phyloP scores from a whole-genome alignment of 2,888 invertebrate species.

The Diarsia rubi region DNA sequence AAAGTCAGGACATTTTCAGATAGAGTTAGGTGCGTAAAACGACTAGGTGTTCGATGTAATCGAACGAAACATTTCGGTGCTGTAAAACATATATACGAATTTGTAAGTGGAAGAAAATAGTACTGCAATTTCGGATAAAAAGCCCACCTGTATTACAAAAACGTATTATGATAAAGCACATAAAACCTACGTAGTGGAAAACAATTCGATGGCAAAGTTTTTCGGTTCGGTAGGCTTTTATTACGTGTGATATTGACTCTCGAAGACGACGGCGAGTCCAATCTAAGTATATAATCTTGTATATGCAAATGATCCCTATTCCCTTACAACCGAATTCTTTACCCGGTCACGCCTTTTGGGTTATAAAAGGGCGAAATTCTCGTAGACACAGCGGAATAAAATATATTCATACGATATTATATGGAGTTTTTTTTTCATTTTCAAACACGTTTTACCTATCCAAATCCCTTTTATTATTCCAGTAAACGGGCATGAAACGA shows the following conservation, averaged over 20 bases:
- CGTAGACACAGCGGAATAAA: conserved; percentile 82
- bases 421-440: conserved; percentile 72
- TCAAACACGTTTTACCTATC: conserved; percentile 73
- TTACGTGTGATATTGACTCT: conserved; percentile 86
- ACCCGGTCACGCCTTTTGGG: conserved; percentile 83
- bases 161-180: conserved; percentile 72
- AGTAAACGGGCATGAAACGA: conserved; percentile 68
- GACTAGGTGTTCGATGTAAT: conserved; percentile 4
- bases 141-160: conserved; percentile 64
- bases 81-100: conserved; percentile 15
- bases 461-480: conserved; percentile 73
- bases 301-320: conserved; percentile 85
- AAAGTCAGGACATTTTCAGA: conserved; percentile 22
- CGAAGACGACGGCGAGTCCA: conserved; percentile 76
- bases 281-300: conserved; percentile 86
- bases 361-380: conserved; percentile 82
- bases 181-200: conserved; percentile 79
- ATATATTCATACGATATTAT: conserved; percentile 80
- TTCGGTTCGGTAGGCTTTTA: conserved; percentile 82
- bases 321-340: conserved; percentile 83
- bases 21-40: conserved; percentile 14
- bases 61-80: not conserved
- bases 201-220: conserved; percentile 83
- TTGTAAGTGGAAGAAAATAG: not conserved
- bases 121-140: conserved; percentile 34